Evolutionary conservation across 2,888 invertebrate genomes (phyloP), one percentile per base, ranked within the genome.

Genomic region (Omphaloscelis lunosa): DNA sequence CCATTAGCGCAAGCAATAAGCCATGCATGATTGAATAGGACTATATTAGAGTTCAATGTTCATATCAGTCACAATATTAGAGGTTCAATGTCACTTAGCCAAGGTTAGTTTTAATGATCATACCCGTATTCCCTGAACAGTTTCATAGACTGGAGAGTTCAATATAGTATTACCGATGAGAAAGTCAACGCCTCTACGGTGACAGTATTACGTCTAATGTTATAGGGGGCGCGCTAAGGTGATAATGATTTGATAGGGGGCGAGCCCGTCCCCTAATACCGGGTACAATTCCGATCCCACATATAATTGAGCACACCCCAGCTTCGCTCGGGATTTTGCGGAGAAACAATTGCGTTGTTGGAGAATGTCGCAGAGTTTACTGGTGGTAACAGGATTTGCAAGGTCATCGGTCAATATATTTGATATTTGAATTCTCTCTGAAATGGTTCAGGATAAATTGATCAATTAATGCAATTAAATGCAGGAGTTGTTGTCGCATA

Each of bases 171-270:
- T 61, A 77, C 39, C 20, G 58, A 62, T 67, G 58, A 67, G 29
- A 27, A 23, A 63, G 67, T 56, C 77, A 61, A 70, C 65, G 65
- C 53, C 48, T 76, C 62, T 29, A 56, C 48, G 20, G 51, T 79
- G 74, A 67, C 53, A 34, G 27, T 79, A 56, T 75, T 65, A 58
- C 9, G 53, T 65, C 23, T 41, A 15, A 82, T 72, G 56, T 29
- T 39, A 72, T 34, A 75, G 79, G 51, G 79, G 68, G 65, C 71
- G 79, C 69, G 41, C 58, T 68, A 71, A 71, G 70, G 66, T 82
- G 79, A 71, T 65, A 83, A 83, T 79, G 66, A 82, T 83, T 66
- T 48, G 61, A 83, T 75, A 72, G 80, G 68, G 77, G 80, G 68
- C 71, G 71, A 62, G 4, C 61, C 20, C 58, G 56, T 72, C 72